Evolutionary conservation across 2,797 vertebrate species (phyloP), one percentile per base, ranked within the genome.

Genomic region (Austrolebias charrua): DNA sequence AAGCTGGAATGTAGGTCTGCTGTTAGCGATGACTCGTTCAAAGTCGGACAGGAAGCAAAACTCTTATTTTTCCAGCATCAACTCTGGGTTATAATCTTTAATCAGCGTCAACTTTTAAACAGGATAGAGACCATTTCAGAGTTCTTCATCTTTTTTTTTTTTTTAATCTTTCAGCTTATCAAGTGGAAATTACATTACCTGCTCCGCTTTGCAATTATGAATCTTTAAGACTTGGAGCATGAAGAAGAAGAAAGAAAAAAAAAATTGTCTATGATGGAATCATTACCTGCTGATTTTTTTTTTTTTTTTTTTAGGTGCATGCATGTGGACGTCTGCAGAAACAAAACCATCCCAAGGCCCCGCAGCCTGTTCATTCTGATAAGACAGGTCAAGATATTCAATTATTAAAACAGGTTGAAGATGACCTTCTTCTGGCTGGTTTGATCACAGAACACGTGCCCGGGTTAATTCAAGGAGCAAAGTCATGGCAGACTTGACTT

Each of bases 391-490:
- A 80, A 58, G 56, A 71, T 81, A 82, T 86, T 71, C 80, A 84
- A 81, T 90, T 87, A 88, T 84, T 73, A 75, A 63, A 46, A 47
- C 33, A 75, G 83, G 86, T 78, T 64, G 80, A 69, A 71, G 81
- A 76, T 85, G 76, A 67, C 70, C 76, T 78, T 83, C 62, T 60
- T 43, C 66, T 70, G 66, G 68, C 61, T 78, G 67, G 66, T 74
- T 74, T 74, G 87, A 89, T 86, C 84, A 76, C 78, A 82, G 80
- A 81, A 76, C 24, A 64, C 69, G 81, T 64, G 57, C 69, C 62
- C 56, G 42, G 48, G 78, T 85, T 88, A 84, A 88, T 88, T 85
- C 76, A 64, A 72, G 61, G 88, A 84, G 83, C 78, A 89, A 87
- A 86, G 81, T 76, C 69, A 66, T 60, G 71, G 60, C 76, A 55